A percentile compares a stretch with the other conserved stretches of the same genome.
These are phyloP conservation scores for Trachymyrmex septentrionalis DNA, from an alignment of 1,140 invertebrate genomes.

Conservation along the genomic window DNA sequence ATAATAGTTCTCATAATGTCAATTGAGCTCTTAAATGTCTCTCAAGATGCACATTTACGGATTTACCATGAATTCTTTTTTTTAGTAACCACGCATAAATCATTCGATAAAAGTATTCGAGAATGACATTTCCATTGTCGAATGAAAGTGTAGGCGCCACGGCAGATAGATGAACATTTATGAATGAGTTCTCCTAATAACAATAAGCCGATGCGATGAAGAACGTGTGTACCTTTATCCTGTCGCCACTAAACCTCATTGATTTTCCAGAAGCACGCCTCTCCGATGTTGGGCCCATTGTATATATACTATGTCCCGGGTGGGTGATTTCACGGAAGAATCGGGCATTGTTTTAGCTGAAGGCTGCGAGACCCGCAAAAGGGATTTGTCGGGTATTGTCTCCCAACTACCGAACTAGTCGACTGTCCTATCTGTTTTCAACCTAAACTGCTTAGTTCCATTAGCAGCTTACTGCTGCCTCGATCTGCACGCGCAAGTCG, in stretches of 20 bases:
- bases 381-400: slow-evolving; percentile 75
- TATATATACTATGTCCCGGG: slow-evolving; percentile 65
- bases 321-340: slow-evolving; percentile 73
- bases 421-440: slow-evolving; percentile 61
- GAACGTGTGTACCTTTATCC: slow-evolving; percentile 60
- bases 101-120: background rate
- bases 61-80: slow-evolving; percentile 2
- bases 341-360: slow-evolving; percentile 74
- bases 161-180: slow-evolving; percentile 57
- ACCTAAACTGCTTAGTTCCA: slow-evolving; percentile 72
- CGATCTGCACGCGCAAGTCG: slow-evolving; percentile 39
- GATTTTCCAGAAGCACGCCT: slow-evolving; percentile 69
- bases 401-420: slow-evolving; percentile 71
- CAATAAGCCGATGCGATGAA: slow-evolving; percentile 65
- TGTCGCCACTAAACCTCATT: slow-evolving; percentile 59
- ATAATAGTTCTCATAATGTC: background rate
- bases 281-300: slow-evolving; percentile 61
- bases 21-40: slow-evolving; percentile 24
- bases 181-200: slow-evolving; percentile 39
- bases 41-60: background rate
- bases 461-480: slow-evolving; percentile 41
- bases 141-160: background rate
- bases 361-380: slow-evolving; percentile 64
- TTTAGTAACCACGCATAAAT: slow-evolving; percentile 30
- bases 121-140: slow-evolving; percentile 26